Base-by-base conservation (phyloP, 1,140 invertebrate genomes). In the Hermetia illucens region DNA sequence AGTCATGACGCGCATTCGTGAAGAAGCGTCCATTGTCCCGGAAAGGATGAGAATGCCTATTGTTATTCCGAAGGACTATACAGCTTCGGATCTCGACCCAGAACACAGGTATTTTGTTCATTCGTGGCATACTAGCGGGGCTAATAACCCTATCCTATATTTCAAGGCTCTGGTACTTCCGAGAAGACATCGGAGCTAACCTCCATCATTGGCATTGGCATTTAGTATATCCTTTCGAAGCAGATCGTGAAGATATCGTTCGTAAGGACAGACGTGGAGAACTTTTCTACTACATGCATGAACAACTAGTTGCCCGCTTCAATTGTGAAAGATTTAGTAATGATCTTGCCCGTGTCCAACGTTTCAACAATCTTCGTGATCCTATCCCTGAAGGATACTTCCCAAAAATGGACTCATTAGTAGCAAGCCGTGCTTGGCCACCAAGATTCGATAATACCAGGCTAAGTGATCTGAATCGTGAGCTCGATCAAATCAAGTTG, bases 51-150 rank as follows among this genome's bases (percentile, higher is more conserved):
- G n/a, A n/a, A 50, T 41, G 35, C 70, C 70, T 0, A 68, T 77
- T 32, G 65, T 68, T 40, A 72, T 84, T 41, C 79, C 79, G 0
- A 52, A 62, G 13, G 77, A 82, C 55, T 81, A 77, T 47, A 82
- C 82, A 0, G 82, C 74, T 0, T 70, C 69, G 0, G 68, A 77
- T 45, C 51, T 70, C 24, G 68, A 71, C 36, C 49, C 56, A 21
- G 73, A 76, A 43, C 71, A 75, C 49, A 64, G 70, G 8, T 20
- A 75, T 16, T 64, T 71, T 1, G n/a, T n/a, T n/a, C n/a, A n/a
- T n/a, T n/a, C n/a, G n/a, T n/a, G 45, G 77, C 77, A n/a, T n/a
- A n/a, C 75, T 75, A 44, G 75, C 66, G 55, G 64, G 73, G 4
- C n/a, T 27, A 27, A 9, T 27, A 10, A 39, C 47, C 40, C 39